Percentiles rank a stretch among this genome's conserved stretches.
Conservation (phyloP, 2,113 vertebrate species). For the Natator depressus region DNA sequence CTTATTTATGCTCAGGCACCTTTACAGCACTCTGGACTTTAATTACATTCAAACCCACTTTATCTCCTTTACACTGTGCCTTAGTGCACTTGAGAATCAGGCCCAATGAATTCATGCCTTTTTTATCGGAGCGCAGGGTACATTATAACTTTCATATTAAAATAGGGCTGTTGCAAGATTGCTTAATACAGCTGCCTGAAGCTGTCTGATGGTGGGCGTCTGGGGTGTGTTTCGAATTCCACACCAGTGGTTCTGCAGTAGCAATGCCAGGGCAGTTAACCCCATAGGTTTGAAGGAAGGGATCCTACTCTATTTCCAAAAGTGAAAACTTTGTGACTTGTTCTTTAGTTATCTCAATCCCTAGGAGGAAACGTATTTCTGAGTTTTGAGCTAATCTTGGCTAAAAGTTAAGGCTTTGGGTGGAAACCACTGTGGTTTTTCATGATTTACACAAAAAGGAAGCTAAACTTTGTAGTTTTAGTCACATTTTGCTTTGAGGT, state of each 20-base stretch:
- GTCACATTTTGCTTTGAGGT: background rate
- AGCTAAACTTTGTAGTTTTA: background rate
- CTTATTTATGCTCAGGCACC: background rate
- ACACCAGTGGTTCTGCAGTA: background rate
- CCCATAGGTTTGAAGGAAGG: background rate
- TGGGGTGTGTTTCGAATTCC: rapidly evolving
- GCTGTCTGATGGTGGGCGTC: rapidly evolving
- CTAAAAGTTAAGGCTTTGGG: background rate
- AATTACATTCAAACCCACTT: background rate
- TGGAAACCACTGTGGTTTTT: rapidly evolving
- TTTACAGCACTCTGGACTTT: background rate
- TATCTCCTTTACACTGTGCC: background rate
- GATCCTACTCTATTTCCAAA: background rate
- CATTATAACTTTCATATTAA: background rate
- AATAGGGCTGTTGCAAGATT: background rate
- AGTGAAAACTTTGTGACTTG: background rate
- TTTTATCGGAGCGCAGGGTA: background rate
- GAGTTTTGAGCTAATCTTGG: background rate
- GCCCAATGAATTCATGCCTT: background rate
- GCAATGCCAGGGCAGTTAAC: background rate
- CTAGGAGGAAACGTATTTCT: background rate
- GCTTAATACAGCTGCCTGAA: rapidly evolving
- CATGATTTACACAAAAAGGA: rapidly evolving
- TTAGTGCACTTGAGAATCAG: background rate
- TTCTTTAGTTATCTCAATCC: background rate